A percentile compares a stretch with the other conserved stretches of the same genome.
phyloP scores from a whole-genome alignment of 2,113 vertebrate species.

The Struthio camelus region DNA sequence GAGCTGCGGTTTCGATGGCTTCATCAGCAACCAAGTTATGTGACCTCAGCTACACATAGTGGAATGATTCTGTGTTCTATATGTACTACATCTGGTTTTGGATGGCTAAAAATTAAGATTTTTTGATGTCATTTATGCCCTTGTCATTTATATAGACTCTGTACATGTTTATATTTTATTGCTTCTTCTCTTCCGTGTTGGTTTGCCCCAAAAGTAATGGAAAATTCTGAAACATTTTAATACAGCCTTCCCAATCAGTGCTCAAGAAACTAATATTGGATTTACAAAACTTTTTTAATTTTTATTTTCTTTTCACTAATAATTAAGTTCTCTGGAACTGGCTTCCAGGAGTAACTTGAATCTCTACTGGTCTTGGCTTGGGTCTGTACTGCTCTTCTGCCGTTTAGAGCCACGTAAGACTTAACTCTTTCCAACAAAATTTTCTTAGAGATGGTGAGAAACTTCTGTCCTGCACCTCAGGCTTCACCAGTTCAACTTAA shows the following conservation, averaged over 20 bases:
- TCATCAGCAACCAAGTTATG: neutral
- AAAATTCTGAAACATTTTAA: slow-evolving; percentile 36
- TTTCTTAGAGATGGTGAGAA: neutral
- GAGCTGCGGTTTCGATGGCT: slow-evolving; percentile 3
- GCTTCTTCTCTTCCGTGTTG: neutral
- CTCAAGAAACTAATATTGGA: neutral
- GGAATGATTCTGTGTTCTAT: neutral
- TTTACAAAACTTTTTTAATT: neutral
- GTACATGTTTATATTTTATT: neutral
- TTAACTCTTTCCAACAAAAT: neutral
- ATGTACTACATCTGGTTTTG: slow-evolving; percentile 13
- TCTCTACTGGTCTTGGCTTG: neutral
- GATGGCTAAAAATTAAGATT: neutral
- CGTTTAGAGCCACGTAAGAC: neutral
- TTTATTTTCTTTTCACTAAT: neutral
- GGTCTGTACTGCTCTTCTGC: neutral
- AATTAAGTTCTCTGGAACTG: slow-evolving; percentile 7
- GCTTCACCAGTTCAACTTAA: neutral
- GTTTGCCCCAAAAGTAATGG: slow-evolving; percentile 1
- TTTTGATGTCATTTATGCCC: neutral
- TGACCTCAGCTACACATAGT: neutral
- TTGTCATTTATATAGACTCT: neutral
- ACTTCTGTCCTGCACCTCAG: neutral
- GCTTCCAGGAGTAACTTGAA: neutral
- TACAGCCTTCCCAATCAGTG: neutral